These are phyloP conservation scores for Clusia tigrina DNA, from an alignment of 2,888 invertebrate genomes.

Conservation along the genomic window DNA sequence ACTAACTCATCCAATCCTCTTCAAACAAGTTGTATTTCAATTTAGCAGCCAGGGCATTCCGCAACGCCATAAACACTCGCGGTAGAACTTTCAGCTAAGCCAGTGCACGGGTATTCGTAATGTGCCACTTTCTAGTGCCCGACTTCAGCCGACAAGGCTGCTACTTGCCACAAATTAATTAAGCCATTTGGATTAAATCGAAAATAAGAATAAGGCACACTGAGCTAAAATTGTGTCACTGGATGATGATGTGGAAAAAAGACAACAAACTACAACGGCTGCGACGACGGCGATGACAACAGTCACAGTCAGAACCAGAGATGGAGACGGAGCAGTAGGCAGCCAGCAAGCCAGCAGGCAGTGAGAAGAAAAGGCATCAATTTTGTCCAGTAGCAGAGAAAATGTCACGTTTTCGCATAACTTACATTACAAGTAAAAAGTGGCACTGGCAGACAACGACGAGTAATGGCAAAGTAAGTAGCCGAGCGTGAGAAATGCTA, in stretches of 20 bases:
- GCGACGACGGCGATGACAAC: slow-evolving; percentile 12
- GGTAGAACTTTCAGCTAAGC: too few relatives aligned
- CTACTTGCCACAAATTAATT: slow-evolving; percentile 53
- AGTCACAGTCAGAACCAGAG: slow-evolving; percentile 7
- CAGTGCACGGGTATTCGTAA: too few relatives aligned
- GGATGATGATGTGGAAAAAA: slow-evolving; percentile 42
- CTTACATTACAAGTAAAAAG: slow-evolving; percentile 47
- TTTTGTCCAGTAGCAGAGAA: slow-evolving; percentile 61
- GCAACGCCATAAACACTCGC: too few relatives aligned
- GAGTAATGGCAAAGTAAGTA: slow-evolving; percentile 19
- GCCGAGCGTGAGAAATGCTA: slow-evolving; percentile 31
- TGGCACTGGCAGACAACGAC: slow-evolving; percentile 16
- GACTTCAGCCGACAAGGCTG: not conserved
- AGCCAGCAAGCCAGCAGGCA: not conserved
- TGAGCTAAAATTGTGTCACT: slow-evolving; percentile 45
- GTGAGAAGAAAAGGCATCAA: slow-evolving; percentile 45
- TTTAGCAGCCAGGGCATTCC: too few relatives aligned
- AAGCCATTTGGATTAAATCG: slow-evolving; percentile 60
- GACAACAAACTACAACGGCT: slow-evolving; percentile 25
- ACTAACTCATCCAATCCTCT: too few relatives aligned
- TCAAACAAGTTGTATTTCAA: too few relatives aligned
- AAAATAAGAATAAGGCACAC: slow-evolving; percentile 32
- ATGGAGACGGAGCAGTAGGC: not conserved
- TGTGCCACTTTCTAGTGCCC: slow-evolving; percentile 45
- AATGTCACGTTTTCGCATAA: slow-evolving; percentile 62